These are phyloP conservation scores for Pterostichus niger DNA, from an alignment of 2,888 invertebrate species.

Conservation along the genomic window DNA sequence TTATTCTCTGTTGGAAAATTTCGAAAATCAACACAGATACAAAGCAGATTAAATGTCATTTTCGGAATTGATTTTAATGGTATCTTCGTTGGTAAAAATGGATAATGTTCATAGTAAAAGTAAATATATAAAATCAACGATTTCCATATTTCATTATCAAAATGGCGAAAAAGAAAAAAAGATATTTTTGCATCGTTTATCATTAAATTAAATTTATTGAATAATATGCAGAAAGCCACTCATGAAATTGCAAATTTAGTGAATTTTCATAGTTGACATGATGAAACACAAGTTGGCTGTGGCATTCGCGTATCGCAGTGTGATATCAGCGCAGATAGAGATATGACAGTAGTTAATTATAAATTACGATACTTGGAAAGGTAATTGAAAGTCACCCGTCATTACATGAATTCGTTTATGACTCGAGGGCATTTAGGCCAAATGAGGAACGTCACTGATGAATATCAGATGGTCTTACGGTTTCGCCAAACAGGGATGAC, in stretches of 20 bases:
- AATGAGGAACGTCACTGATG: conserved; percentile 50
- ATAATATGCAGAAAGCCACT: neutral
- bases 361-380: conserved; percentile 61
- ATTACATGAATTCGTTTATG: conserved; percentile 64
- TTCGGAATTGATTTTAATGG: neutral
- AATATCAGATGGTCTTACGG: conserved; percentile 42
- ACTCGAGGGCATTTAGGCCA: conserved; percentile 53
- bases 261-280: conserved; percentile 28
- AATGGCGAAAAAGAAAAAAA: no score
- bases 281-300: neutral
- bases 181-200: neutral
- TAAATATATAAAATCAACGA: no score
- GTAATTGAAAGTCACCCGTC: conserved; percentile 64
- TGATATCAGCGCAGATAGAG: conserved; percentile 55
- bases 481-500: conserved; percentile 19
- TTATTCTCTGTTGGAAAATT: no score
- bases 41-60: neutral
- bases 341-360: conserved; percentile 61
- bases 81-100: no score
- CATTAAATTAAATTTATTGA: neutral
- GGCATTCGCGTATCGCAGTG: conserved; percentile 5
- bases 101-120: no score
- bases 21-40: no score
- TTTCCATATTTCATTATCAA: no score
- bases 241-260: conserved; percentile 24